Evolutionary conservation across 2,797 vertebrate species (phyloP), one percentile per base, ranked within the genome.

Genomic region (Leptatherina wallacei): DNA sequence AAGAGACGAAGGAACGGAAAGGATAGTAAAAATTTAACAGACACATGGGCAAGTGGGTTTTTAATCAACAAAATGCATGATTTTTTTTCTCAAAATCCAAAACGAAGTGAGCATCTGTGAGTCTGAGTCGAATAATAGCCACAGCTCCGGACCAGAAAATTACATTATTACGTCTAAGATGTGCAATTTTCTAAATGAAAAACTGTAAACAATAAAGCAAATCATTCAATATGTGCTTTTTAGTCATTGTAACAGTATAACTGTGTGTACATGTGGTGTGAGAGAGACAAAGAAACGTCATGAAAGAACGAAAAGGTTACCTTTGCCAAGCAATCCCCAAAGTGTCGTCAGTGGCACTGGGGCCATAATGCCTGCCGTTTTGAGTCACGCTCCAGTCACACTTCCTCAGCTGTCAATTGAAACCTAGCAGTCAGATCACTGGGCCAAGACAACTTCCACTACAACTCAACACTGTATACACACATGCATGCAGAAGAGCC

Each of bases 331-430:
- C 96, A 97, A 99, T 99, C 97, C 98, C 98, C 97, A 99, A 98
- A 97, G 97, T 97, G 96, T 99, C 98, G 96, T 99, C 98, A 96
- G 95, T 96, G 96, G 96, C 95, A 98, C 96, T 97, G 97, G 98
- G 96, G 97, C 98, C 98, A 97, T 98, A 99, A 97, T 98, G 97
- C 96, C 97, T 98, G 97, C 97, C 96, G 97, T 98, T 98, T 98
- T 98, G 97, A 98, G 97, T 99, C 98, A 98, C 96, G 97, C 97
- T 99, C 97, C 98, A 99, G 98, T 99, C 98, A 99, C 97, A 99
- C 96, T 99, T 98, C 96, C 97, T 99, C 96, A 99, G 98, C 98
- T 99, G 98, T 99, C 98, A 99, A 99, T 99, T 97, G 96, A 99
- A 99, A 99, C 96, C 97, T 98, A 97, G 96, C 97, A 94, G 97